These are phyloP conservation scores for Cirrhinus molitorella DNA, from an alignment of 2,797 vertebrate genomes.

Conservation along the genomic window DNA sequence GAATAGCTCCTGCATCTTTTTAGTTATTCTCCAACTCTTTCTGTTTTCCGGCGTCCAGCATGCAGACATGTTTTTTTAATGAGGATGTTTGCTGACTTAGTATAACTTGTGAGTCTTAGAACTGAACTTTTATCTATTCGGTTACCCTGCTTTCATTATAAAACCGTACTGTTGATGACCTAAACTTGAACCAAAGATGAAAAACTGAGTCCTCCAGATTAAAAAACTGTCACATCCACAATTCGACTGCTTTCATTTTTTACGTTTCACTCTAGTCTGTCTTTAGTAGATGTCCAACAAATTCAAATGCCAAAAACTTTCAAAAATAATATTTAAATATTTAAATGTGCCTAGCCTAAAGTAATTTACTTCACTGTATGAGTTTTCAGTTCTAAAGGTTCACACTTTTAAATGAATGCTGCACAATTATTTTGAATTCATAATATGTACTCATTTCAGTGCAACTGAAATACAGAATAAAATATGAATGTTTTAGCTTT, in stretches of 20 bases:
- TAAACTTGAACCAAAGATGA: neutral
- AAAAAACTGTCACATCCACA: slow-evolving; percentile 20
- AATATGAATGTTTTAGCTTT: neutral
- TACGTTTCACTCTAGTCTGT: neutral
- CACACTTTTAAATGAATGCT: neutral
- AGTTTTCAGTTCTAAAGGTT: neutral
- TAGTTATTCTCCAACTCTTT: neutral
- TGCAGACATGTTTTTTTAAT: slow-evolving; percentile 10
- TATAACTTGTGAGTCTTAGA: neutral
- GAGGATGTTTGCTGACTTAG: slow-evolving; percentile 22
- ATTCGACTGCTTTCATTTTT: neutral
- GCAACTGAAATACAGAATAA: no score
- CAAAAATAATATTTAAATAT: neutral
- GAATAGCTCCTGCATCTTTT: neutral
- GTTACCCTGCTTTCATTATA: neutral
- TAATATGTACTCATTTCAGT: no score
- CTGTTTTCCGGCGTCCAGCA: neutral
- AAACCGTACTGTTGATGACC: neutral
- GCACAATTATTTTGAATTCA: neutral
- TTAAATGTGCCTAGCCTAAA: neutral
- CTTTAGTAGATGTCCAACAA: neutral
- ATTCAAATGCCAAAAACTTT: neutral
- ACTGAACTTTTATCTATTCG: slow-evolving; percentile 5
- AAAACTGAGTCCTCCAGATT: neutral
- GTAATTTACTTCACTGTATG: neutral